Base-by-base conservation (phyloP, 2,888 invertebrate species). In the Drosophila siamana region DNA sequence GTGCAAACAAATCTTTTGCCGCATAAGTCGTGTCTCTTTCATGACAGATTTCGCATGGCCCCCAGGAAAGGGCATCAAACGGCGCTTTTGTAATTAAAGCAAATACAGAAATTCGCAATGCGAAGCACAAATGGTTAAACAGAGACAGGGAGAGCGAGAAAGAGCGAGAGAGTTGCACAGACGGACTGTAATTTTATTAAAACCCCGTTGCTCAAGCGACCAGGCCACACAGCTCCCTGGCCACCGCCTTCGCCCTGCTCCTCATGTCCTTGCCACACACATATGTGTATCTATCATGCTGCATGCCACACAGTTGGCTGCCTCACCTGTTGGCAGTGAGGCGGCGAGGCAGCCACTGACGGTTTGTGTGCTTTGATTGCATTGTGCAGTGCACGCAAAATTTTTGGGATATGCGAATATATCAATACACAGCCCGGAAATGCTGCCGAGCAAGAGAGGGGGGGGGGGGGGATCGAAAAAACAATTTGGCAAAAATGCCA, bases 151-250 rank as follows among this genome's bases (percentile, higher is more conserved):
- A n/a, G n/a, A n/a, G n/a, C n/a, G n/a, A n/a, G n/a, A n/a, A n/a
- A n/a, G n/a, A n/a, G n/a, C n/a, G n/a, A n/a, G n/a, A n/a, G n/a
- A 4, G 57, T 64, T 65, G 47, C n/a, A 52, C 48, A 65, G 55
- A 51, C 56, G 41, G 44, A 30, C 48, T 46, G 41, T 72, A 65
- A 74, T 74, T 72, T 65, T 77, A 72, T 77, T 65, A 56, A 74
- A 77, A 54, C 19, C 38, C 7, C 44, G 16, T 28, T 56, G 46
- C 55, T 16, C 41, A 43, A 22, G 16, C n/a, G 40, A 26, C 57
- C 46, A 33, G 22, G 15, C n/a, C 13, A 8, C n/a, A n/a, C n/a
- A n/a, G n/a, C n/a, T n/a, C n/a, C n/a, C n/a, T n/a, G n/a, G n/a
- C n/a, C n/a, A n/a, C n/a, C n/a, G n/a, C n/a, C n/a, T n/a, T n/a